Conservation (phyloP, 1,140 invertebrate genomes). For the Prorops nasuta region DNA sequence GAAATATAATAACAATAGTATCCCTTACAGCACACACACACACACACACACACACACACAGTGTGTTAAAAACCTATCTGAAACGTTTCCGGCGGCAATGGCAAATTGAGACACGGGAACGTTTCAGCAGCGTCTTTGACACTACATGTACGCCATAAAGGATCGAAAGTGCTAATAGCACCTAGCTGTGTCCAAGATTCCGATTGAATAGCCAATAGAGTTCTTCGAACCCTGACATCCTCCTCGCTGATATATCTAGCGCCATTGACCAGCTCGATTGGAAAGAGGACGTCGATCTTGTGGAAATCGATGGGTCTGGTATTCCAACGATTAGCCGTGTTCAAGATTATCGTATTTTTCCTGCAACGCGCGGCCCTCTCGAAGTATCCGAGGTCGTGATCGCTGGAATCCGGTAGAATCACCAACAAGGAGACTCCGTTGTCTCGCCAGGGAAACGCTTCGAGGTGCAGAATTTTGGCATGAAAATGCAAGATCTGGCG, state of each 20-base stretch:
- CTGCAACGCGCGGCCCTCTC: background rate
- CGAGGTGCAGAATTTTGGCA: background rate
- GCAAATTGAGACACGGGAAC: too few species aligned
- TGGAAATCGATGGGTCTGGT: background rate
- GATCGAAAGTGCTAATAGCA: too few species aligned
- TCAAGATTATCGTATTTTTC: background rate
- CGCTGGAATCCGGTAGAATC: background rate
- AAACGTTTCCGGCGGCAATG: too few species aligned
- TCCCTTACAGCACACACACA: too few species aligned
- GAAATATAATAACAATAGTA: too few species aligned
- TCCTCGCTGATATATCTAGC: background rate
- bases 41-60: too few species aligned
- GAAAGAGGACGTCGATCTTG: background rate
- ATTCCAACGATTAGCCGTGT: constrained; percentile 1
- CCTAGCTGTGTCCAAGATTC: constrained; percentile 4
- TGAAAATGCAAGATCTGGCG: background rate
- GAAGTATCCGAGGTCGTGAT: background rate
- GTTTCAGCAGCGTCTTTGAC: too few species aligned
- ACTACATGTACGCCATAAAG: too few species aligned
- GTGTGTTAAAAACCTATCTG: too few species aligned
- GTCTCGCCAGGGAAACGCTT: background rate
- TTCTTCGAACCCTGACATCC: background rate
- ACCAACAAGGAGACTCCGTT: background rate
- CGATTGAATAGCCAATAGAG: background rate
- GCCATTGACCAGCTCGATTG: background rate